Conservation (phyloP, 2,888 invertebrate genomes). For the Tenthredo mesomela region DNA sequence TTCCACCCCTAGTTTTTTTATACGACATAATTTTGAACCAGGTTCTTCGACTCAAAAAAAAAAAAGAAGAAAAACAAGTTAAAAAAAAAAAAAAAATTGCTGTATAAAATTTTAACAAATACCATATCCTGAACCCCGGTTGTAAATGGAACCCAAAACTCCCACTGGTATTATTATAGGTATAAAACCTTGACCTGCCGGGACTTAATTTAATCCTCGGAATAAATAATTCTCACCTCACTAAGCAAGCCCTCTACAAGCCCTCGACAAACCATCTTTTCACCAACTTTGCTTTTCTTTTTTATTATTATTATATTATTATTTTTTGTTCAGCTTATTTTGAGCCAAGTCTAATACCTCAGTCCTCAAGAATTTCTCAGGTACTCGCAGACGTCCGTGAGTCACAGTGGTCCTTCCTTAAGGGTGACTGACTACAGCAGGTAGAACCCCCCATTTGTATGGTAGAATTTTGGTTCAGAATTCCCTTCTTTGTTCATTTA, state of each 20-base stretch:
- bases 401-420: constrained; percentile 17
- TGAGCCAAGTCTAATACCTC: not conserved
- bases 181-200: not conserved
- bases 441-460: constrained; percentile 19
- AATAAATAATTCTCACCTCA: constrained; percentile 35
- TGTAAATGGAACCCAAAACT: not conserved
- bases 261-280: not conserved
- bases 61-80: too few relatives aligned
- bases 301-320: not conserved
- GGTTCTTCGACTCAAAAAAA: not conserved
- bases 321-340: not conserved
- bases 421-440: constrained; percentile 2
- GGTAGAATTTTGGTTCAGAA: not conserved
- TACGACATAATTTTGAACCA: not conserved
- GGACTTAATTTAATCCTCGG: constrained; percentile 16
- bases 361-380: constrained; percentile 27
- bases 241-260: not conserved
- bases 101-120: not conserved
- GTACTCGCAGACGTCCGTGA: constrained; percentile 9
- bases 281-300: not conserved
- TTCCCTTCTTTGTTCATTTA: constrained; percentile 23
- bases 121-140: not conserved
- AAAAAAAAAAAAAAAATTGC: not conserved
- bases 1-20: not conserved
- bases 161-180: not conserved